Conservation (phyloP, 2,113 vertebrate genomes). For the Porphyrio hochstetteri region DNA sequence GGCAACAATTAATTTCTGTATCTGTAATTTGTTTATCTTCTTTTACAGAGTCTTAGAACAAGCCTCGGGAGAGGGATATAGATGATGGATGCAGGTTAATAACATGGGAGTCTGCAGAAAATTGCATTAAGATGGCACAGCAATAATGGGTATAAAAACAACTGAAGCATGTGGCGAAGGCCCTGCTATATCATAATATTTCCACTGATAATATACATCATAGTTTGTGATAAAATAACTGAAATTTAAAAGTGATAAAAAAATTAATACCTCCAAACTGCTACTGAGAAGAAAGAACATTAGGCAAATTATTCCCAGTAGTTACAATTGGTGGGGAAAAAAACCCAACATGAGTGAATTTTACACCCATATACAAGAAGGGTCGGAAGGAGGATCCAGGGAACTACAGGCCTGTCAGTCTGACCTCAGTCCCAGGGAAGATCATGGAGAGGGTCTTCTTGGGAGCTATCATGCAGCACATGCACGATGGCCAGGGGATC, state of each 20-base stretch:
- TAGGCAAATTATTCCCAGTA: neutral
- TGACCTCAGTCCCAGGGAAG: no score
- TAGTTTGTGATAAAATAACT: neutral
- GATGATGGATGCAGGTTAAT: constrained; percentile 63
- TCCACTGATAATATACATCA: neutral
- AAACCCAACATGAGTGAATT: neutral
- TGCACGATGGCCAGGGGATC: no score
- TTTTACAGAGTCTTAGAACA: constrained; percentile 14
- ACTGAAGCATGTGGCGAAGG: constrained; percentile 8
- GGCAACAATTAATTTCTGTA: constrained; percentile 36
- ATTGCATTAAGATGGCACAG: constrained; percentile 25
- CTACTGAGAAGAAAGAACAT: neutral
- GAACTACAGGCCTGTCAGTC: no score
- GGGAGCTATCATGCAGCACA: no score
- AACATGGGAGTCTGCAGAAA: neutral
- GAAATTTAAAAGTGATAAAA: constrained; percentile 1
- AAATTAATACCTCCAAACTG: neutral
- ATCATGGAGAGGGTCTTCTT: no score
- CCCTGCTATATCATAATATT: constrained; percentile 26
- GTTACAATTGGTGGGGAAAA: neutral
- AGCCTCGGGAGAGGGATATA: constrained; percentile 23
- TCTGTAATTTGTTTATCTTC: constrained; percentile 53
- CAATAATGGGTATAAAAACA: constrained; percentile 43
- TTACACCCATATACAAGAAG: no score
- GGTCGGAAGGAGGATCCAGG: no score